Percentiles rank a stretch among this genome's conserved stretches.
Conservation (phyloP, 2,113 vertebrate genomes). For the Podarcis raffonei region DNA sequence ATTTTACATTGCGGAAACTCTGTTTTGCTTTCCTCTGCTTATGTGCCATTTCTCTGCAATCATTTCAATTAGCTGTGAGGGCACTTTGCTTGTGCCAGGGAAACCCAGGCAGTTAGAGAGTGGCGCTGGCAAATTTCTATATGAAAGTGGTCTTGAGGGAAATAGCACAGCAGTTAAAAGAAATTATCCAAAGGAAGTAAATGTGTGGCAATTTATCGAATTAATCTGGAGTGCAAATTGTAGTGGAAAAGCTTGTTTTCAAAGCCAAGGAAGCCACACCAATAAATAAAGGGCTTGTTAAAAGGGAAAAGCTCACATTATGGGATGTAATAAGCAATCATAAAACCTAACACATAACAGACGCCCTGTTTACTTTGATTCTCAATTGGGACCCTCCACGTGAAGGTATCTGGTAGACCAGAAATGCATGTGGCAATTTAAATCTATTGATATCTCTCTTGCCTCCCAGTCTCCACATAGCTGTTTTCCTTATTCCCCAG, state of each 20-base stretch:
- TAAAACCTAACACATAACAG: not conserved
- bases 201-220: slow-evolving; percentile 25
- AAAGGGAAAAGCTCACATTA: not conserved
- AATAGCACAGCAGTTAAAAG: slow-evolving; percentile 12
- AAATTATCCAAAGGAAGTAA: slow-evolving; percentile 37
- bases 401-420: not conserved
- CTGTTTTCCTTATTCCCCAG: not conserved
- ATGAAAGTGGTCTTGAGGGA: slow-evolving; percentile 19
- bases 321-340: slow-evolving; percentile 1
- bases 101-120: not conserved
- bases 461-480: not conserved
- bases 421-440: not conserved
- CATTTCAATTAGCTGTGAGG: slow-evolving; percentile 9
- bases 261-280: not conserved
- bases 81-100: not conserved
- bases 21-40: not conserved
- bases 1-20: not conserved
- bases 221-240: slow-evolving; percentile 31
- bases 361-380: not conserved
- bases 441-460: not conserved
- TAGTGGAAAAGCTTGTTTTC: slow-evolving; percentile 7
- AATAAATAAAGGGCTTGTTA: slow-evolving; percentile 14
- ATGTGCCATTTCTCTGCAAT: not conserved
- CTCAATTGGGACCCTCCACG: not conserved
- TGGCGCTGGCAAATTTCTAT: not conserved